Evolutionary conservation across 2,113 vertebrate genomes (phyloP), one percentile per base, ranked within the genome.

Genomic region (Halichoerus grypus): DNA sequence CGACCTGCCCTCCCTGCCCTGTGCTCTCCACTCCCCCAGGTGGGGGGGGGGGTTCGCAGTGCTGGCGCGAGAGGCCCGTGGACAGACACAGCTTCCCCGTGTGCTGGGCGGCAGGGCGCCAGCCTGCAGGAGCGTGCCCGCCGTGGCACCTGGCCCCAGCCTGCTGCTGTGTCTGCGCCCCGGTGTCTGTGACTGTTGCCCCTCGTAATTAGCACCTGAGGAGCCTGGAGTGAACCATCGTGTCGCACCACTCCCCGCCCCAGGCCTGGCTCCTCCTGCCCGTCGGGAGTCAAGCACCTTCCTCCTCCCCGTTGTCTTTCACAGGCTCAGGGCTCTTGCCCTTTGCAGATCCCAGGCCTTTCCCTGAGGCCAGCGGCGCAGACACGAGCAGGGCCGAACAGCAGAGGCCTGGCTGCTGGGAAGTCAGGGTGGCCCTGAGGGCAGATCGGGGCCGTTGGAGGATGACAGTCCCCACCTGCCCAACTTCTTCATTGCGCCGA

Each of bases 71-170:
- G 53, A 81, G 55, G 67, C 10, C 59, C 3, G 0, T 31, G 0
- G n/a, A 33, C 51, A 55, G 31, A 61, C 76, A 15, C 8, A 7
- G 16, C 11, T 1, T 71, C 14, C 16, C 22, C 14, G 0, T 1
- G 1, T 49, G 42, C 39, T 39, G 6, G 36, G 51, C 1, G 2
- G 84, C 84, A 51, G 33, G 36, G 63, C 13, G 11, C 36, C n/a
- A 5, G 22, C 5, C 22, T 21, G 53, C 31, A 53, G 5, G 42
- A 15, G 2, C 31, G 3, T 3, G 3, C 67, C 59, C 13, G 1
- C 24, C 1, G 1, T 36, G 15, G 67, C 39, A 3, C 61, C 36
- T 3, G 19, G 57, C 39, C 39, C 28, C 11, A 15, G 63, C 39
- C 86, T 7, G 21, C 3, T 7, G 16, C 1, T 0, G 5, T 59